Conservation (phyloP, 1,140 invertebrate genomes). For the Scaptodrosophila lebanonensis region DNA sequence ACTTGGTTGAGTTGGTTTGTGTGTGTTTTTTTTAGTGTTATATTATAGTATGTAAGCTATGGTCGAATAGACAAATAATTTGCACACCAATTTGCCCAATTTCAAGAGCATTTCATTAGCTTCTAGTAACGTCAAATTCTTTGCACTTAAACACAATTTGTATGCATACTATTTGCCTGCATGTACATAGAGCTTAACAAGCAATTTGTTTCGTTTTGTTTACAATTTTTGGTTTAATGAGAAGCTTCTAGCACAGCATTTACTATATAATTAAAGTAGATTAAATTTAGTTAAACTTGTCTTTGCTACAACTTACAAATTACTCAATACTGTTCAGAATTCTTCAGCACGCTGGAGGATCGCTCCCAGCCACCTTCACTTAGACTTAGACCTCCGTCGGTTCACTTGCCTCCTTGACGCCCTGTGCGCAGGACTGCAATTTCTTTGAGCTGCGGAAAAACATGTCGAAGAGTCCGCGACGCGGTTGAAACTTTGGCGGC, state of each 20-base stretch:
- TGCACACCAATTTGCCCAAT: too few relatives aligned
- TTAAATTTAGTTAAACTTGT: too few relatives aligned
- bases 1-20: constrained; percentile 30
- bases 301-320: constrained; percentile 42
- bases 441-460: constrained; percentile 66
- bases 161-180: too few relatives aligned
- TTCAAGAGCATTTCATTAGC: too few relatives aligned
- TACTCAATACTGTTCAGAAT: constrained; percentile 75
- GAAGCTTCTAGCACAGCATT: constrained; percentile 68
- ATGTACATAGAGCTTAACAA: too few relatives aligned
- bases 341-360: constrained; percentile 63
- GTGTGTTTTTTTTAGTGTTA: constrained; percentile 32
- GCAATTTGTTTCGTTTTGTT: constrained; percentile 24
- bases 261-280: not conserved
- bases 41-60: constrained; percentile 11
- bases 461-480: constrained; percentile 64
- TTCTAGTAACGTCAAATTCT: too few relatives aligned
- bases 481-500: constrained; percentile 50
- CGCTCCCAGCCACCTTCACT: too few relatives aligned
- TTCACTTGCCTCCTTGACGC: constrained; percentile 22
- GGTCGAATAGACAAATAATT: too few relatives aligned
- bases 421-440: constrained; percentile 56
- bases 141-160: too few relatives aligned
- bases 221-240: constrained; percentile 33
- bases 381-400: constrained; percentile 65